These are phyloP conservation scores for Hirtodrosophila duncani DNA, from an alignment of 2,888 invertebrate species.

Conservation along the genomic window DNA sequence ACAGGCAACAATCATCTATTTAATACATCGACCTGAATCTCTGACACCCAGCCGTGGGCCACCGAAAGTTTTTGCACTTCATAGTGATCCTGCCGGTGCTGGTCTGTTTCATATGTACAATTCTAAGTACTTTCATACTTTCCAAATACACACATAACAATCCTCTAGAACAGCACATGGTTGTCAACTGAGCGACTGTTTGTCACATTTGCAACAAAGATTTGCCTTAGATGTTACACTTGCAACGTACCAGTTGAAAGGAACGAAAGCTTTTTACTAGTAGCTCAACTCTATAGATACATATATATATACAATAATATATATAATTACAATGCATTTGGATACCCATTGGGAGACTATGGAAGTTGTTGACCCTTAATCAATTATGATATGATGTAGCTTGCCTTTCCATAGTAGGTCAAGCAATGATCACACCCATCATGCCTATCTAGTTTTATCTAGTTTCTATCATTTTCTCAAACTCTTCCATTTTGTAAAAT, in stretches of 20 bases:
- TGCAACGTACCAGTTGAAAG: too few species aligned
- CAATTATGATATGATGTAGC: too few species aligned
- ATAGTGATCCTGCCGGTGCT: constrained; percentile 86
- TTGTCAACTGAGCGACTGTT: constrained; percentile 20
- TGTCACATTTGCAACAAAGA: constrained; percentile 36
- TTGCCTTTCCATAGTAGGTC: too few species aligned
- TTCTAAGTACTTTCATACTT: constrained; percentile 85
- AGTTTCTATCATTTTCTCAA: too few species aligned
- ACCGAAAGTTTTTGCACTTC: constrained; percentile 84
- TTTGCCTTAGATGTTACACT: constrained; percentile 39
- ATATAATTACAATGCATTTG: too few species aligned
- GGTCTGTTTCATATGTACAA: constrained; percentile 86
- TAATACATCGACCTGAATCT: constrained; percentile 80
- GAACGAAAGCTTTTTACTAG: constrained; percentile 39
- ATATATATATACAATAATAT: not conserved
- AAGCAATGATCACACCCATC: too few species aligned
- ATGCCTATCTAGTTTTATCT: too few species aligned
- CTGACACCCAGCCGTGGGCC: constrained; percentile 81
- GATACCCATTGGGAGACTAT: too few species aligned
- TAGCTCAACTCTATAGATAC: constrained; percentile 52
- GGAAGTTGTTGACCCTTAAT: too few species aligned
- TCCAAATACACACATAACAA: constrained; percentile 80
- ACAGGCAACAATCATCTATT: constrained; percentile 77
- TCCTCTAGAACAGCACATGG: constrained; percentile 32
- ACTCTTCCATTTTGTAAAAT: too few species aligned